Base-by-base conservation (phyloP, 2,797 vertebrate species). In the Mastacembelus armatus region DNA sequence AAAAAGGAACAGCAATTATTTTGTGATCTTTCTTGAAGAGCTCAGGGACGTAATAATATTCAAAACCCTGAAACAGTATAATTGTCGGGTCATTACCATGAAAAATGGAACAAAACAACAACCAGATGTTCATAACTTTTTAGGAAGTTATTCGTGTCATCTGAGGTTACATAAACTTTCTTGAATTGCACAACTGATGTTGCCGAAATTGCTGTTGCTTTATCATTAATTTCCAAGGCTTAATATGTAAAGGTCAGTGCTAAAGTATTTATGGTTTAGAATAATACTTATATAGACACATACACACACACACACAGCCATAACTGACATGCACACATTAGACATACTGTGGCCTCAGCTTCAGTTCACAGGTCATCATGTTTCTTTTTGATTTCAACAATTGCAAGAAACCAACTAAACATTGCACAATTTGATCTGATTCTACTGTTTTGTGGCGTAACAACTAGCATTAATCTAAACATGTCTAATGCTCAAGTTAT, bases 131-230 rank as follows among this genome's bases (percentile, higher is more conserved):
- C 30, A 8, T 12, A 11, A 48, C 30, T 49, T 77, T 75, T 76
- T 45, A 67, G 48, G 75, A 85, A 70, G 70, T 73, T 8, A 29
- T n/a, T 48, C 21, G 8, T 56, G 44, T 36, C 49, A 10, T 45
- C 65, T 60, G 27, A 42, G 30, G 45, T 27, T 33, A 4, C 22
- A 7, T 10, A 30, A 57, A 73, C 35, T 66, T 62, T 76, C 57
- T 74, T 35, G 24, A 71, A 70, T 86, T 87, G 40, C 77, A 47
- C 66, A 88, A 86, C 14, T 4, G 0, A 21, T 61, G 48, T 36
- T 56, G 7, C 32, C 7, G 21, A 8, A 39, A 14, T 24, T 10
- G 38, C n/a, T 27, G 35, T 10, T 11, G 5, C 24, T 18, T 49
- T 73, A 8, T 42, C 4, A 18, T 7, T 27, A 5, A 30, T 27